phyloP scores from a whole-genome alignment of 35 echinoderm and acorn worm species.

The Ptychodera flava region DNA sequence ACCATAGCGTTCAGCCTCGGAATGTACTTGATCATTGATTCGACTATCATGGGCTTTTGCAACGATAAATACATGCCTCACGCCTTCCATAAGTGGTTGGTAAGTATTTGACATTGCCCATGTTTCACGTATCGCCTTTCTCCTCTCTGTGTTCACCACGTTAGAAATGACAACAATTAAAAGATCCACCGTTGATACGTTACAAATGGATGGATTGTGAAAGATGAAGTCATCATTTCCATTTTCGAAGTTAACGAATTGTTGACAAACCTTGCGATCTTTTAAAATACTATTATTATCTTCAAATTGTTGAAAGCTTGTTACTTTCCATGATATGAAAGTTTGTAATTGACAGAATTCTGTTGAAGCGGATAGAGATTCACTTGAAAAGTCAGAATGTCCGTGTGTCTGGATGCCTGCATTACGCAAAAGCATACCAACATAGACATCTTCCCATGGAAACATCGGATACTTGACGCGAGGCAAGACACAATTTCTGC shows the following conservation, averaged over 20 bases:
- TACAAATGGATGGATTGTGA: background rate
- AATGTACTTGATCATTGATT: background rate
- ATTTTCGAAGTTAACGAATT: background rate
- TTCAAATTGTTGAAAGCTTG: background rate
- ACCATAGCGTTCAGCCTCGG: background rate
- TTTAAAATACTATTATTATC: background rate
- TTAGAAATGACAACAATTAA: background rate
- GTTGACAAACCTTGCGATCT: background rate
- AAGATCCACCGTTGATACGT: background rate
- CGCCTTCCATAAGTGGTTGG: background rate
- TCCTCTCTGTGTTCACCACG: background rate
- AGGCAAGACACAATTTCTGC: slow-evolving; percentile 33
- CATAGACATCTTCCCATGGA: slow-evolving; percentile 68
- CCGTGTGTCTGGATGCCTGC: background rate
- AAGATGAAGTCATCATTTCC: background rate
- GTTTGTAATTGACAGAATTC: background rate
- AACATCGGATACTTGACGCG: slow-evolving; percentile 45
- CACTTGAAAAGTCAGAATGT: background rate
- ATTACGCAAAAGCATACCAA: slow-evolving; percentile 30
- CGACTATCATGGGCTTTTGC: background rate
- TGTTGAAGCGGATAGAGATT: background rate
- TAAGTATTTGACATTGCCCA: background rate
- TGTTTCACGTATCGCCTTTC: background rate
- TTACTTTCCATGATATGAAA: background rate
- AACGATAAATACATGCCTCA: background rate